Evolutionary conservation across 1,140 invertebrate species (phyloP).

Genomic region (Conus ventricosus): DNA sequence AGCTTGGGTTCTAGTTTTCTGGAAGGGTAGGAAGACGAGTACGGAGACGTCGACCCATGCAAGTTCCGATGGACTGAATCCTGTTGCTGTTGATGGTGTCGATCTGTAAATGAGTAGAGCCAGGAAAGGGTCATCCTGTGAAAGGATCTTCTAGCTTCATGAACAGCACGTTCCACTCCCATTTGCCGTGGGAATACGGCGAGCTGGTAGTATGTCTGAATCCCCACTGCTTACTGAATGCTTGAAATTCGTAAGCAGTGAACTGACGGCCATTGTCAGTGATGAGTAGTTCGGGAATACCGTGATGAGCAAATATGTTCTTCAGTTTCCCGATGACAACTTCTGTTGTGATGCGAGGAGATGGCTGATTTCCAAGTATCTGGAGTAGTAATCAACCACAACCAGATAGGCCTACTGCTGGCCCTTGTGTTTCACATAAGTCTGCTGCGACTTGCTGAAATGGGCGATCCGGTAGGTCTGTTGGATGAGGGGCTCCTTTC

Average conservation of each 20-base stretch:
- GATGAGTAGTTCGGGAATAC: constrained; percentile 48
- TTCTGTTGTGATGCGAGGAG: constrained; percentile 31
- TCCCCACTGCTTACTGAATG: constrained; percentile 45
- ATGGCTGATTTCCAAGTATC: constrained; percentile 39
- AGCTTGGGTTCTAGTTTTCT: too few species aligned
- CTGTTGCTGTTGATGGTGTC: too few species aligned
- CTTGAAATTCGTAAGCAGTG: constrained; percentile 45
- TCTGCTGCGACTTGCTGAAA: constrained; percentile 16
- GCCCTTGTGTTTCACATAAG: constrained; percentile 26
- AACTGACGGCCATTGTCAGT: constrained; percentile 59
- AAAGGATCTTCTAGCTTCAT: too few species aligned
- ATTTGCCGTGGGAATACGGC: constrained; percentile 47
- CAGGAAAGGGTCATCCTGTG: too few species aligned
- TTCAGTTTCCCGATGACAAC: constrained; percentile 49
- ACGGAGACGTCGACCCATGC: too few species aligned
- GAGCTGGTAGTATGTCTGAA: constrained; percentile 51
- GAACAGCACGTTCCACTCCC: too few species aligned
- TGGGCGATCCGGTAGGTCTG: neutral
- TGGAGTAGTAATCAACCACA: constrained; percentile 48
- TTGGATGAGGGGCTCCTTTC: neutral
- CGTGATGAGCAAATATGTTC: constrained; percentile 46
- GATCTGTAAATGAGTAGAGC: too few species aligned
- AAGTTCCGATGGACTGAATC: too few species aligned
- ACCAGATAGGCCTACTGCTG: constrained; percentile 46
- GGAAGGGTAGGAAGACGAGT: too few species aligned